Evolutionary conservation across 2,113 vertebrate species (phyloP).

Genomic region (Suricata suricatta): DNA sequence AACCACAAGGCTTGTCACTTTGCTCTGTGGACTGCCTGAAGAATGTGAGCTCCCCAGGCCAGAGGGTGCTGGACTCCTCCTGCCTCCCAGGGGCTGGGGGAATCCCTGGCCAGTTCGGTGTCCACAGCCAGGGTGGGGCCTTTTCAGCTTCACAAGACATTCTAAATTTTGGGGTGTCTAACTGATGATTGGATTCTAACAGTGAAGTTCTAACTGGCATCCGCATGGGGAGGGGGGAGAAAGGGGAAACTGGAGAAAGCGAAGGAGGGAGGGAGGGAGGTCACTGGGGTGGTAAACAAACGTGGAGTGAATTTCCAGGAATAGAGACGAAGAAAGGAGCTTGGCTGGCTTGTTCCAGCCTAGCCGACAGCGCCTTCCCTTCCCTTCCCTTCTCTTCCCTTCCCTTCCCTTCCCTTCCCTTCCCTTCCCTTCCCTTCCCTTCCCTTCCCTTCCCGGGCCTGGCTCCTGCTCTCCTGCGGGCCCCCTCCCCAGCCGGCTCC

Average conservation of each 20-base stretch:
- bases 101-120: neutral
- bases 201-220: neutral
- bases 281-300: neutral
- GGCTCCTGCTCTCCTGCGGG: neutral
- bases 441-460: conserved; percentile 27
- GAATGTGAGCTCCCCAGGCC: neutral
- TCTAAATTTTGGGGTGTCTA: neutral
- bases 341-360: neutral
- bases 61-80: neutral
- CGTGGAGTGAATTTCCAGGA: neutral
- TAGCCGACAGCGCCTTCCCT: neutral
- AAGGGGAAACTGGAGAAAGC: neutral
- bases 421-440: conserved; percentile 53
- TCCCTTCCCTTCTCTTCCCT: conserved; percentile 45
- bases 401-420: conserved; percentile 44
- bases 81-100: neutral
- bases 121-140: neutral
- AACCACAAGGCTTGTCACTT: neutral
- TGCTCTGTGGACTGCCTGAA: neutral
- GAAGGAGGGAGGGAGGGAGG: neutral
- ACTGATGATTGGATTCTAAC: neutral
- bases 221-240: no score
- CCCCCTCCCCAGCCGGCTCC: conserved; percentile 70
- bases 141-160: neutral
- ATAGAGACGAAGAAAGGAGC: conserved; percentile 1